Evolutionary conservation across 2,888 invertebrate species (phyloP), one percentile per base, ranked within the genome.

Genomic region (Synergus laeviventris): DNA sequence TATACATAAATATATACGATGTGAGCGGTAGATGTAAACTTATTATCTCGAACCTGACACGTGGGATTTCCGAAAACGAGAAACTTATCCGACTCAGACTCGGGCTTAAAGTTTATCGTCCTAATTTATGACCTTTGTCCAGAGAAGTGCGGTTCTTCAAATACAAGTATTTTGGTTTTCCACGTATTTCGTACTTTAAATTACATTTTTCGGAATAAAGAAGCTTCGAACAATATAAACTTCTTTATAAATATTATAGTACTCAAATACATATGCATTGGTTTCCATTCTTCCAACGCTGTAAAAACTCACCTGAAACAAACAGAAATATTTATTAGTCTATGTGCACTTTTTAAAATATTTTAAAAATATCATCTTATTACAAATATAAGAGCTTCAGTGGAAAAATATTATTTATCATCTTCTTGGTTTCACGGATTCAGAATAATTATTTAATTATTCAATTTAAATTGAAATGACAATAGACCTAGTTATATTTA

Each of bases 101-200:
- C n/a, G 16, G 49, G 24, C 31, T 70, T 49, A 31, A 49, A 31
- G 16, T 49, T 70, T 70, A 70, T 70, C 70, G 49, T 70, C 12
- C 31, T 36, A 70, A 49, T 49, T 49, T 49, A 49, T 70, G n/a
- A 21, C 31, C 31, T 49, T 31, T 12, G 39, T 64, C 24, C 45
- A 70, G n/a, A n/a, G 45, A 70, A 70, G 9, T 11, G 31, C 0
- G 18, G 54, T 54, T 54, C 18, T 54, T 18, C 18, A 54, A 54
- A 54, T 54, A 18, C 54, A 54, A 54, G 7, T 54, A 8, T 16
- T 16, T 18, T 54, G 9, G 18, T 18, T 18, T 18, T 9, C 2
- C 8, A 54, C 8, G 18, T 18, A 49, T 49, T n/a, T n/a, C n/a
- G n/a, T 16, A 16, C n/a, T n/a, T 49, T 49, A 49, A 49, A 45